These are phyloP conservation scores for Tachina lurida DNA, from an alignment of 2,888 invertebrate genomes.

Conservation along the genomic window DNA sequence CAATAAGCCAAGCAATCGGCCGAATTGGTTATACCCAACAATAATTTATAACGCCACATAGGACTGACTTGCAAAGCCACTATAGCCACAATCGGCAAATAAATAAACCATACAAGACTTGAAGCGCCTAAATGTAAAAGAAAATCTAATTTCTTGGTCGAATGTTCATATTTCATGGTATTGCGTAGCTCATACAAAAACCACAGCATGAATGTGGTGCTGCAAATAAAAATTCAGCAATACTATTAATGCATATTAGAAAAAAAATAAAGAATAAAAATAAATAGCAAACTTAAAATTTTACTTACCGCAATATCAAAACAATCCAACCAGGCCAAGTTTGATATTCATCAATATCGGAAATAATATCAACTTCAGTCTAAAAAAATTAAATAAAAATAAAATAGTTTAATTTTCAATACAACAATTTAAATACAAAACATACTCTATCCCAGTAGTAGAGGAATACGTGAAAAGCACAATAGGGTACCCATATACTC, in stretches of 20 bases:
- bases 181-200: conserved; percentile 90
- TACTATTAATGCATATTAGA: neutral
- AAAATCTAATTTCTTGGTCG: conserved; percentile 94
- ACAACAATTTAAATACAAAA: neutral
- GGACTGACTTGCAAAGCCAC: conserved; percentile 96
- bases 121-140: conserved; percentile 98
- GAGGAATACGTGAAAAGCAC: conserved; percentile 94
- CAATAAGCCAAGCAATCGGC: conserved; percentile 97
- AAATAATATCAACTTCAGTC: conserved; percentile 98
- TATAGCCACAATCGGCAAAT: conserved; percentile 96
- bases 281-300: neutral
- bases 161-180: conserved; percentile 91
- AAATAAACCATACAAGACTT: conserved; percentile 98
- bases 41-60: conserved; percentile 96
- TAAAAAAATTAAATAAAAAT: conserved; percentile 81
- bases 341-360: conserved; percentile 98
- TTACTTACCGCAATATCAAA: conserved; percentile 86
- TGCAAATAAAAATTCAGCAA: conserved; percentile 73
- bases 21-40: conserved; percentile 96
- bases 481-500: conserved; percentile 94
- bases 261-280: neutral
- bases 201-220: conserved; percentile 93
- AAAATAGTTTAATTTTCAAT: conserved; percentile 38
- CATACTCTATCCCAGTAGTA: conserved; percentile 98
- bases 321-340: conserved; percentile 99